Evolutionary conservation across 1,140 invertebrate genomes (phyloP).

Genomic region (Laodelphax striatellus): DNA sequence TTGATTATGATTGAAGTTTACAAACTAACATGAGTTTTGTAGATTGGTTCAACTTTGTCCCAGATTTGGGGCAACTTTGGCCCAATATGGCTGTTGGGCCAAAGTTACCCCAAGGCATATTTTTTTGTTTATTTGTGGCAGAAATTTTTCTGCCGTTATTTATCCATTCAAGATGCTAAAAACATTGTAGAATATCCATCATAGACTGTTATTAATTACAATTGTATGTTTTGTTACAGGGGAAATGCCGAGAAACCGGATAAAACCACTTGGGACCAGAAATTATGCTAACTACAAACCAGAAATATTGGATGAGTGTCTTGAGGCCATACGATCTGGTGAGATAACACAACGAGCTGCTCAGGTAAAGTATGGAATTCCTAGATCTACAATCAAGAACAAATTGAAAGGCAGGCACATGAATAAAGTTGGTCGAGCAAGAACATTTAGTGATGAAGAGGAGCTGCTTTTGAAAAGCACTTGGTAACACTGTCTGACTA

Average conservation of each 20-base stretch:
- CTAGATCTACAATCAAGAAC: neutral
- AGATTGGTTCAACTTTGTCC: too few species aligned
- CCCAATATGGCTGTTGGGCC: too few species aligned
- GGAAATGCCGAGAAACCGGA: neutral
- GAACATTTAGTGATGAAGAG: constrained; percentile 1
- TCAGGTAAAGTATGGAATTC: neutral
- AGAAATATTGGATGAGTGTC: neutral
- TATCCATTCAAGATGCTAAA: too few species aligned
- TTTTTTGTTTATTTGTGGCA: too few species aligned
- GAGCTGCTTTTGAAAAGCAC: neutral
- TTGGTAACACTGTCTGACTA: constrained; percentile 4
- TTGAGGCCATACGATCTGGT: neutral
- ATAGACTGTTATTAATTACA: too few species aligned
- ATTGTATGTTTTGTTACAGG: too few species aligned
- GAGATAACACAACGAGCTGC: neutral
- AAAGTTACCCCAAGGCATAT: too few species aligned
- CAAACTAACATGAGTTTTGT: too few species aligned
- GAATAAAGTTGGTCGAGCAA: neutral
- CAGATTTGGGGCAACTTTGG: too few species aligned
- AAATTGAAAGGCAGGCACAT: neutral
- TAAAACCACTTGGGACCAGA: neutral
- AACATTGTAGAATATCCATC: too few species aligned
- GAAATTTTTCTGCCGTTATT: too few species aligned
- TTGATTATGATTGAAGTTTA: too few species aligned
- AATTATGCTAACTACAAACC: neutral